Percentiles rank a stretch among this genome's conserved stretches.
phyloP scores from a whole-genome alignment of 2,888 invertebrate genomes.

The Dynastes hyllus region DNA sequence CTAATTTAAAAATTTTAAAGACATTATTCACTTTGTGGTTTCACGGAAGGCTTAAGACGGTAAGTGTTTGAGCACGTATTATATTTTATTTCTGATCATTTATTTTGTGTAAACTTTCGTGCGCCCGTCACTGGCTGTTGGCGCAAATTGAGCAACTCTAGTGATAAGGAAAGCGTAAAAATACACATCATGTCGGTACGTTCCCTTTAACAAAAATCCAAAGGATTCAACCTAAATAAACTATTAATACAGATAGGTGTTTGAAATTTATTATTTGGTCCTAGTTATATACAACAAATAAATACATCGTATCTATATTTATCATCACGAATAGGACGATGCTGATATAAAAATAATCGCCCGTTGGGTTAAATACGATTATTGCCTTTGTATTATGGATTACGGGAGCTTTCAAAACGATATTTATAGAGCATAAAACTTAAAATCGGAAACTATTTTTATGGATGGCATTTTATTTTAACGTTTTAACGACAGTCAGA shows the following conservation, averaged over 20 bases:
- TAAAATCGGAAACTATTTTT: constrained; percentile 22
- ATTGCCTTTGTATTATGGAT: neutral
- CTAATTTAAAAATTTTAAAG: too few relatives aligned
- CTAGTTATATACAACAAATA: constrained; percentile 6
- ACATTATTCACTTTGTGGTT: too few relatives aligned
- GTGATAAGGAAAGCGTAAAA: too few relatives aligned
- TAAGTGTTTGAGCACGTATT: too few relatives aligned
- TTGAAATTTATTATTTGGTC: neutral
- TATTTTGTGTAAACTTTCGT: too few relatives aligned
- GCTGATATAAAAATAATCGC: constrained; percentile 12
- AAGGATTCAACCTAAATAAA: too few relatives aligned
- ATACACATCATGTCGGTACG: too few relatives aligned
- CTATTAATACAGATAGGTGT: neutral
- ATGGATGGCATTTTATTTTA: constrained; percentile 28
- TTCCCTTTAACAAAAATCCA: too few relatives aligned
- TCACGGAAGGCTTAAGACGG: too few relatives aligned
- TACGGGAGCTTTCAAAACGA: neutral
- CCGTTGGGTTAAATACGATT: neutral
- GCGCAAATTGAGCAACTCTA: too few relatives aligned
- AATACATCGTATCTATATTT: constrained; percentile 9
- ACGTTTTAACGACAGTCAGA: neutral
- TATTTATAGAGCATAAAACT: constrained; percentile 14
- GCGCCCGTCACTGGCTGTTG: too few relatives aligned
- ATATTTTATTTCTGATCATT: too few relatives aligned
- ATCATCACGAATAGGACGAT: constrained; percentile 6